Evolutionary conservation across 2,113 vertebrate genomes (phyloP), one percentile per base, ranked within the genome.

Genomic region (Delphinapterus leucas): DNA sequence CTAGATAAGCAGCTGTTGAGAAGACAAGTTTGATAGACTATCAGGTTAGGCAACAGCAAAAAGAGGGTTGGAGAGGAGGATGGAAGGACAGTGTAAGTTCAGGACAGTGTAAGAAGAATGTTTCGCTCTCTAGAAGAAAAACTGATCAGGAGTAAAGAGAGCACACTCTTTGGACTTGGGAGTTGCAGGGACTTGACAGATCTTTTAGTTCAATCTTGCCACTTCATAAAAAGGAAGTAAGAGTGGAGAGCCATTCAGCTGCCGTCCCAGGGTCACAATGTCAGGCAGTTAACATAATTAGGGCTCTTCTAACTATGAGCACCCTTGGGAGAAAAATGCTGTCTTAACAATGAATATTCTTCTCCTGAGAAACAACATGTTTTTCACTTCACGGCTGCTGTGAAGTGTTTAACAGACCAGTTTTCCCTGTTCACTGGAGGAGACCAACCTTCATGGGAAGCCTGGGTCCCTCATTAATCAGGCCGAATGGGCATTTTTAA

Each of bases 1-100:
- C 95, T 36, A 98, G 98, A 98, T 95, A 98, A 98, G 97, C 97
- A 98, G 97, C 97, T 97, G 90, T 53, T 53, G 94, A 95, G 83
- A 85, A 98, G 97, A 96, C 86, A 88, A 88, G 71, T 71, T 3
- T 80, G 94, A 33, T 3, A 88, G 93, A 97, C 89, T 73, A 96
- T 96, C 97, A 97, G 95, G 97, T 88, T 96, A 92, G 89, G 49
- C 7, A 44, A 71, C 86, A 96, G 79, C 65, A 87, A 0, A 28
- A 87, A 4, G 0, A 94, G 0, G 90, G 17, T 5, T 77, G 21
- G 53, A 73, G 53, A n/a, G 17, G 44, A 38, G 23, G 63, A 2
- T 47, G 89, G 81, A 90, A 53, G 49, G 9, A 41, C 15, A 38
- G 13, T 2, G 7, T 28, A 33, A 5, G 5, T 70, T 87, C 61